Percentiles rank a stretch among this genome's conserved stretches.
phyloP scores from a whole-genome alignment of 2,113 vertebrate species.

The Cyanocitta stelleri region DNA sequence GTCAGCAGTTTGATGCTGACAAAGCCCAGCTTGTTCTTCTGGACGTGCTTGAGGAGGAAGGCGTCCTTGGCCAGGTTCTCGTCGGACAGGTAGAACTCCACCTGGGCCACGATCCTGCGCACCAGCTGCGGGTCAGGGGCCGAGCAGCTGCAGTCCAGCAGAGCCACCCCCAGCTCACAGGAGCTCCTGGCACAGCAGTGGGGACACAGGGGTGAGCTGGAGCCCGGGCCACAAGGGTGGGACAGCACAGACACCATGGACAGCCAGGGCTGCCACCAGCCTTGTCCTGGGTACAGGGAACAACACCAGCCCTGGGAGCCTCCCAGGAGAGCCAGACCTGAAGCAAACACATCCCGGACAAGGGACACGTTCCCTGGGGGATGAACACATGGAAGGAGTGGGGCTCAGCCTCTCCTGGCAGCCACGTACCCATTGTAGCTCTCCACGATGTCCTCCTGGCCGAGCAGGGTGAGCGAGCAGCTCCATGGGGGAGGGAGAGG shows the following conservation, averaged over 20 bases:
- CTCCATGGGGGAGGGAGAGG: rapidly evolving
- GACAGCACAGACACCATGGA: rapidly evolving
- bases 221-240: rapidly evolving
- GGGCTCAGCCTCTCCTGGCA: background rate
- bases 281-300: rapidly evolving
- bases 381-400: rapidly evolving
- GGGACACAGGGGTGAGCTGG: rapidly evolving
- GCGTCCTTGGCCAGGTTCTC: constrained; percentile 74
- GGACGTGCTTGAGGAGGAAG: constrained; percentile 76
- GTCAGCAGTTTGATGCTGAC: constrained; percentile 79
- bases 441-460: background rate
- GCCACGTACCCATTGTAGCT: background rate
- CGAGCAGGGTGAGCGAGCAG: background rate
- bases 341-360: rapidly evolving
- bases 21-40: constrained; percentile 77
- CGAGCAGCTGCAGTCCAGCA: background rate
- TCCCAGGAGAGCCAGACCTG: rapidly evolving
- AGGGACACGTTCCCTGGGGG: rapidly evolving
- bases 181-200: constrained; percentile 9
- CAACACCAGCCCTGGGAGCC: rapidly evolving
- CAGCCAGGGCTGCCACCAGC: background rate
- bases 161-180: background rate
- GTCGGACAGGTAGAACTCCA: constrained; percentile 74
- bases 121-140: constrained; percentile 40
- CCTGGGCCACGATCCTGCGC: constrained; percentile 65